A percentile compares a stretch with the other conserved stretches of the same genome.
Evolutionary conservation across 2,113 vertebrate genomes (phyloP).

Genomic region (Lontra canadensis): DNA sequence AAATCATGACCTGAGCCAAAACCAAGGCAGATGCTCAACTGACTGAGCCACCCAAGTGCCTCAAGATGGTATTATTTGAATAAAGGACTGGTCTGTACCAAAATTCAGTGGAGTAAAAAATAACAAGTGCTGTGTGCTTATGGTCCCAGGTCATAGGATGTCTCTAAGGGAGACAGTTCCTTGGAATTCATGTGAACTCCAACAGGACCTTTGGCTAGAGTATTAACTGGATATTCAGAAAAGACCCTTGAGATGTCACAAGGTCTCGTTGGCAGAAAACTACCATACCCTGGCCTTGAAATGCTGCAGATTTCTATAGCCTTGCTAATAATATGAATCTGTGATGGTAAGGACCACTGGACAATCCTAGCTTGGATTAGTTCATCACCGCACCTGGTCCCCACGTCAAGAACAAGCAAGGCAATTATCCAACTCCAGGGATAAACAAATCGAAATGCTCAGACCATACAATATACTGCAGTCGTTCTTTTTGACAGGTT

Average conservation of each 20-base stretch:
- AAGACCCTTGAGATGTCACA: background rate
- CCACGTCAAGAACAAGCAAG: background rate
- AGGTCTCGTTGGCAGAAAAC: background rate
- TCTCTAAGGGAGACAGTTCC: background rate
- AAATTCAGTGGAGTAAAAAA: conserved; percentile 68
- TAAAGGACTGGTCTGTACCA: conserved; percentile 24
- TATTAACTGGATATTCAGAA: conserved; percentile 25
- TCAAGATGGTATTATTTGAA: background rate
- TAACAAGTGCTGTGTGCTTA: conserved; percentile 54
- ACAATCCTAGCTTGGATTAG: background rate
- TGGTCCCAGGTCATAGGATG: background rate
- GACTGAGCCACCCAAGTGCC: background rate
- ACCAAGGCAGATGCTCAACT: background rate
- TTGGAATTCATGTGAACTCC: background rate
- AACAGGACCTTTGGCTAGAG: background rate
- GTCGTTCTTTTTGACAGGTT: conserved; percentile 70
- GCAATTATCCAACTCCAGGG: conserved; percentile 44
- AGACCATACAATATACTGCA: background rate
- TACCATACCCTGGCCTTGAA: background rate
- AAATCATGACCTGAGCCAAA: background rate
- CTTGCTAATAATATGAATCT: background rate
- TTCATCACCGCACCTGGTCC: conserved; percentile 18
- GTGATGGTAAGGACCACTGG: background rate
- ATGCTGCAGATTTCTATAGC: background rate
- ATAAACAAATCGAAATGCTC: conserved; percentile 52